phyloP scores from a whole-genome alignment of 1,140 invertebrate species.

The Leptonema lineaticorne region DNA sequence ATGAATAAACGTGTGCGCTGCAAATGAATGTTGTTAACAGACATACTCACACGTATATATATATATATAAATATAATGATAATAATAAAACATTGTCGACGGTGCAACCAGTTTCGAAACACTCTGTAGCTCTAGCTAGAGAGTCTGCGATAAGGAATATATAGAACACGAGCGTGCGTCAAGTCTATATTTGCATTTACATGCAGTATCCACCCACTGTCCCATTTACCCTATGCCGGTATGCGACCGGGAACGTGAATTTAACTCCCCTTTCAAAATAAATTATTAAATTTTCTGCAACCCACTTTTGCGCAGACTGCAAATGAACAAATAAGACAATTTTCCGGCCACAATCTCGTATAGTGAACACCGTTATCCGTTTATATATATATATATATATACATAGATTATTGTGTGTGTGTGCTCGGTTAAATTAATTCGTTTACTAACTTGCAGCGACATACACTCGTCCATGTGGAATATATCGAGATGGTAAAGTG shows the following conservation, averaged over 20 bases:
- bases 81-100: too few relatives aligned
- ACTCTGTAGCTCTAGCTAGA: conserved; percentile 2
- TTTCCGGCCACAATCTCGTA: too few relatives aligned
- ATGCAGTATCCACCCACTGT: not conserved
- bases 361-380: not conserved
- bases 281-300: conserved; percentile 17
- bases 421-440: too few relatives aligned
- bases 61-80: too few relatives aligned
- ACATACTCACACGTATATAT: too few relatives aligned
- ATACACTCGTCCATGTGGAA: too few relatives aligned
- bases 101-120: conserved; percentile 1
- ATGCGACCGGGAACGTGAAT: not conserved
- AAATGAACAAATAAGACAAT: conserved; percentile 1
- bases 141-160: conserved; percentile 9
- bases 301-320: not conserved
- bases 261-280: conserved; percentile 11
- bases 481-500: too few relatives aligned
- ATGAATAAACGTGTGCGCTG: not conserved
- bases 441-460: too few relatives aligned
- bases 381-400: not conserved
- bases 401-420: too few relatives aligned
- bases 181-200: conserved; percentile 13
- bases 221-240: not conserved
- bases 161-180: conserved; percentile 2
- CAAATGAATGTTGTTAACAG: not conserved